Evolutionary conservation across 1,140 invertebrate species (phyloP), one percentile per base, ranked within the genome.

Genomic region (Bombus breviceps): DNA sequence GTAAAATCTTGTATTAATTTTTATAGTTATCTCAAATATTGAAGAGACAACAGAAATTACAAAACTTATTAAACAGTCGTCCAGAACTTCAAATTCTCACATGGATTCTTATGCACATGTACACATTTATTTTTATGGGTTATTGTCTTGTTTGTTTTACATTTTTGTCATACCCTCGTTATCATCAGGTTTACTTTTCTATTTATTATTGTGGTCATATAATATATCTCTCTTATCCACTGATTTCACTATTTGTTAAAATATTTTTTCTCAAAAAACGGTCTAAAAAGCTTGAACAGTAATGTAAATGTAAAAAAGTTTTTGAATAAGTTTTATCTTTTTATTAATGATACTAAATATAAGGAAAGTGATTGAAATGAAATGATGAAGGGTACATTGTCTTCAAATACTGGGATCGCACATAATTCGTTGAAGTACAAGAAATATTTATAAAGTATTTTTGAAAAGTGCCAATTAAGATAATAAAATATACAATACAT

Each of bases 91-190:
- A 92, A 89, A 66, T 95, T 69, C 41, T 95, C 0, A 75, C 95
- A 1, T 96, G 96, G 93, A 83, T 97, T 1, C 39, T 98, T 3
- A 93, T 98, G 5, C 98, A 98, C 93, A 89, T 97, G 0, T 98
- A 98, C 88, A 97, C 98, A 0, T 96, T 97, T 22, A 95, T 98
- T 25, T 98, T 97, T 88, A 97, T 99, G 96, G 98, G 98, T 22
- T 99, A 98, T 95, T 97, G 97, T 91, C 94, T 99, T 22, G 94
- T 97, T 12, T 97, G 98, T 0, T 99, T 99, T 92, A 96, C 96
- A 43, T 95, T 98, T 3, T 96, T 99, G 39, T 97, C 97, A 10
- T 97, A 95, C 82, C 87, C 96, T 3, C 96, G 95, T 81, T 98
- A 97, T 95, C 96, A 95, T 89, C 92, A 93, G 37, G 96, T 97